Evolutionary conservation across 2,113 vertebrate genomes (phyloP).

Genomic region (Ivindomyrus marchei): DNA sequence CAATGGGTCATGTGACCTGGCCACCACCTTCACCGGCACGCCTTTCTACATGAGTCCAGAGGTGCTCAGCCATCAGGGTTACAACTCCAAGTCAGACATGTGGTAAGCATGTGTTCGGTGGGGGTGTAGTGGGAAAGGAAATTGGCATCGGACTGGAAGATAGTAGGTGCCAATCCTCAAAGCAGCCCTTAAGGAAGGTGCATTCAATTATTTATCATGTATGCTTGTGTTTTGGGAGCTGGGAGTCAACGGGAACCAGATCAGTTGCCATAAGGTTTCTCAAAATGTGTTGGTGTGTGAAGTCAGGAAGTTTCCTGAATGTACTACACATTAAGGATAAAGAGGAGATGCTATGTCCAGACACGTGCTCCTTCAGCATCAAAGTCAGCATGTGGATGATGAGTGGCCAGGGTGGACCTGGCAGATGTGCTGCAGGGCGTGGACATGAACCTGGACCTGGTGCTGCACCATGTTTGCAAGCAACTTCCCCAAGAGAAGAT

Average conservation of each 20-base stretch:
- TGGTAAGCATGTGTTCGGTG: conserved; percentile 59
- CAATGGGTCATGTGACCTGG: conserved; percentile 77
- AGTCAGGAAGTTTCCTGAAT: neutral
- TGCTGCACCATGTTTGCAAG: neutral
- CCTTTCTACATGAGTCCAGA: conserved; percentile 84
- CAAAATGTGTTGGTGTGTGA: neutral
- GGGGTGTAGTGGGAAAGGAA: neutral
- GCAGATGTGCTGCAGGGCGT: neutral
- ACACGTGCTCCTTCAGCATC: neutral
- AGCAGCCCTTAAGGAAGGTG: neutral
- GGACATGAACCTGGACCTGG: neutral
- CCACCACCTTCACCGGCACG: conserved; percentile 78
- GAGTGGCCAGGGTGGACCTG: neutral
- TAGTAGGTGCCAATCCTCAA: neutral
- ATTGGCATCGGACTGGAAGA: neutral
- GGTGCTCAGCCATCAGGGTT: conserved; percentile 72
- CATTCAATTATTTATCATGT: neutral
- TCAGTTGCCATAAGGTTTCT: neutral
- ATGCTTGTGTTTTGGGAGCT: neutral
- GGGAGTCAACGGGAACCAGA: neutral
- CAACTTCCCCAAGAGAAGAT: neutral
- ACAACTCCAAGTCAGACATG: conserved; percentile 78
- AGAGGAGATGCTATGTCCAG: neutral
- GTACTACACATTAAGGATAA: neutral
- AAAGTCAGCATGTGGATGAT: neutral